These are phyloP conservation scores for Drosophila punjabiensis DNA, from an alignment of 1,140 invertebrate genomes.

Conservation along the genomic window DNA sequence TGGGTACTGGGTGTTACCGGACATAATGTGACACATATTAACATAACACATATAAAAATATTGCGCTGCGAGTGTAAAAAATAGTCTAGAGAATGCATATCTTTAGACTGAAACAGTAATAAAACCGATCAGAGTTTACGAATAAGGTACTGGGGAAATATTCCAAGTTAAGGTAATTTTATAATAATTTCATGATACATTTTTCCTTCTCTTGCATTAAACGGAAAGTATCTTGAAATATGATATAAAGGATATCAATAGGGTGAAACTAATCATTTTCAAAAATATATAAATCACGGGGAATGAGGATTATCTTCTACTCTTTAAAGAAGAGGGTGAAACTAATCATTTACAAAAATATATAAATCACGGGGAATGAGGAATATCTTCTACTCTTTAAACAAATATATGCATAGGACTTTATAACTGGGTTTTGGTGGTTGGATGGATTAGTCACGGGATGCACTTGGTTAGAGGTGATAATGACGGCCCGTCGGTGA, in stretches of 20 bases:
- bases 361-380: not conserved
- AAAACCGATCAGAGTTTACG: not conserved
- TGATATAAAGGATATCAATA: no score
- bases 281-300: not conserved
- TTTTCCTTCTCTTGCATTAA: not conserved
- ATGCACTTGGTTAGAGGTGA: constrained; percentile 20
- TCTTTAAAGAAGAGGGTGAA: no score
- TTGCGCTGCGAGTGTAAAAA: no score
- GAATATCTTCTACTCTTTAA: not conserved
- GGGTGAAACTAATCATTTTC: not conserved
- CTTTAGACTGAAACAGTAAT: not conserved
- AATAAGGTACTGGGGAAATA: not conserved
- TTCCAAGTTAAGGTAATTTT: not conserved
- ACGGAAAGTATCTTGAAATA: no score
- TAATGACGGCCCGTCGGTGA: constrained; percentile 37
- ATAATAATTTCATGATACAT: not conserved
- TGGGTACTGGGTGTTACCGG: not conserved
- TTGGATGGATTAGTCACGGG: constrained; percentile 38
- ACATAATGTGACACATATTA: not conserved
- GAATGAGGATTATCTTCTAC: not conserved
- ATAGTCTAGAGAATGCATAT: not conserved
- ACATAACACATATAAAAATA: no score
- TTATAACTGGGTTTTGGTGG: constrained; percentile 3
- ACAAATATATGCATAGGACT: not conserved
- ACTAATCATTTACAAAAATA: not conserved